Evolutionary conservation across 2,888 invertebrate species (phyloP).

Genomic region (Pachliopta kotzebuea): DNA sequence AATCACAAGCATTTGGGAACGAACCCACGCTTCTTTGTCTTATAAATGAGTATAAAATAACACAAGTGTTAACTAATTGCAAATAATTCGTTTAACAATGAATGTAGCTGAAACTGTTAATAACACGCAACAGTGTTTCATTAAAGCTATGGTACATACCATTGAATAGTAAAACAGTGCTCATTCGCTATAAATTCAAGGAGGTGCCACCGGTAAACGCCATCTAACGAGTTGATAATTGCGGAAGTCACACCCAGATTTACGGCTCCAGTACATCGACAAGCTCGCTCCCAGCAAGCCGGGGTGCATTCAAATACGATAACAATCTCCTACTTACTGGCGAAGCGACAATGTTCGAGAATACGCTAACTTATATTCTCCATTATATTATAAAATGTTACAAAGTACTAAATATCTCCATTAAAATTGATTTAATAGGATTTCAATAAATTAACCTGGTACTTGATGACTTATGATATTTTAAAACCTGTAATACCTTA

Average conservation of each 20-base stretch:
- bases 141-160: constrained; percentile 5
- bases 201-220: constrained; percentile 34
- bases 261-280: constrained; percentile 35
- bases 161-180: constrained; percentile 17
- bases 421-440: too few relatives aligned
- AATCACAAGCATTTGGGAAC: too few relatives aligned
- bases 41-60: too few relatives aligned
- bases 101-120: not conserved
- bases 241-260: constrained; percentile 45
- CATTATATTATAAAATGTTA: not conserved
- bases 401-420: too few relatives aligned
- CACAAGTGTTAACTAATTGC: not conserved
- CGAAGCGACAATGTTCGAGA: constrained; percentile 34
- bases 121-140: not conserved
- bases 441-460: too few relatives aligned
- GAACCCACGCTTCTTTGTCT: too few relatives aligned
- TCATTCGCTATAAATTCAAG: constrained; percentile 24
- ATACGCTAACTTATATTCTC: constrained; percentile 5
- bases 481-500: too few relatives aligned
- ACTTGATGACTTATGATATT: too few relatives aligned
- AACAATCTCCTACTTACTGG: constrained; percentile 36
- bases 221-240: constrained; percentile 48
- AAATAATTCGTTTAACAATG: constrained; percentile 4
- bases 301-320: constrained; percentile 34
- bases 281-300: constrained; percentile 21